Conservation (phyloP, 2,888 invertebrate genomes). For the Rhingia campestris region DNA sequence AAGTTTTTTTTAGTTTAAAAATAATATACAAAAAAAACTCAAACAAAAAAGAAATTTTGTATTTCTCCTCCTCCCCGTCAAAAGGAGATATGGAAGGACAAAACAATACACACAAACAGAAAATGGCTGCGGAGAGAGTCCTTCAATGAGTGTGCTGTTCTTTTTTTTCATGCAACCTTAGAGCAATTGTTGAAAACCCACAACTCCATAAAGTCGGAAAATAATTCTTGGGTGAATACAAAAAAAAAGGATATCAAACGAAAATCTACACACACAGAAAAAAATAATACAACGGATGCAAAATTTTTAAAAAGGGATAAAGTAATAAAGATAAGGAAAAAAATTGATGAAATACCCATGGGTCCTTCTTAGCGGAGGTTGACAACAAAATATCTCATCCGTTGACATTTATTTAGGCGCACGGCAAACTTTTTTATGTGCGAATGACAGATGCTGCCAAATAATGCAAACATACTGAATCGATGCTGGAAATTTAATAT, state of each 20-base stretch:
- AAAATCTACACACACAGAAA: neutral
- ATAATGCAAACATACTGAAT: slow-evolving; percentile 19
- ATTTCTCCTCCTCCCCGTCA: neutral
- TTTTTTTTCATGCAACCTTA: slow-evolving; percentile 33
- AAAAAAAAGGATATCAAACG: neutral
- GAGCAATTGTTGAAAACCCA: slow-evolving; percentile 37
- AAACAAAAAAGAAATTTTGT: too few species aligned
- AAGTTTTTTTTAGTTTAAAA: slow-evolving; percentile 5
- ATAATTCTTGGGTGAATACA: slow-evolving; percentile 18
- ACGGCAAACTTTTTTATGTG: slow-evolving; percentile 10
- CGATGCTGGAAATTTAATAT: slow-evolving; percentile 47
- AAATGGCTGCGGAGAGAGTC: slow-evolving; percentile 10
- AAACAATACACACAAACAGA: slow-evolving; percentile 8
- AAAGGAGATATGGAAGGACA: slow-evolving; percentile 1
- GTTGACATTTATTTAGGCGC: slow-evolving; percentile 51
- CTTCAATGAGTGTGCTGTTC: slow-evolving; percentile 43
- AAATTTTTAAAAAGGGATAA: slow-evolving; percentile 14
- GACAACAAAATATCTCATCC: slow-evolving; percentile 35
- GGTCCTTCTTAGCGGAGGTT: slow-evolving; percentile 27
- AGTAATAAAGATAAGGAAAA: neutral
- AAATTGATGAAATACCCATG: slow-evolving; percentile 33
- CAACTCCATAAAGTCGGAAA: neutral
- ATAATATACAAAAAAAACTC: slow-evolving; percentile 6
- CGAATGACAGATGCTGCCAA: slow-evolving; percentile 60
- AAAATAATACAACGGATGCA: slow-evolving; percentile 1